A percentile compares a stretch with the other conserved stretches of the same genome.
These are phyloP conservation scores for Arge pagana DNA, from an alignment of 2,888 invertebrate genomes.

Conservation along the genomic window DNA sequence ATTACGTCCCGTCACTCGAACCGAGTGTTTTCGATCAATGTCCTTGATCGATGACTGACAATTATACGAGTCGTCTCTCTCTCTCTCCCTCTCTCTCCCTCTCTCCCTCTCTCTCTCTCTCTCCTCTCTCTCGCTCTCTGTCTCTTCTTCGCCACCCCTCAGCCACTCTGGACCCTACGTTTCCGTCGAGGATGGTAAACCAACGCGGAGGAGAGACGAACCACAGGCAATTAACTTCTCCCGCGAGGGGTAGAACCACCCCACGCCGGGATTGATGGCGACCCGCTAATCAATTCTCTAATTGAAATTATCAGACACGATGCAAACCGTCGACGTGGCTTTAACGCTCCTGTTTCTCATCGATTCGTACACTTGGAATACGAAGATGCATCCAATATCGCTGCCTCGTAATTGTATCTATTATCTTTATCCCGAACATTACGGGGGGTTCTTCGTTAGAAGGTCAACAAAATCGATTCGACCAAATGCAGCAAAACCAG, in stretches of 20 bases:
- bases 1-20: conserved; percentile 14
- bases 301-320: conserved; percentile 23
- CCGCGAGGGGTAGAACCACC: neutral
- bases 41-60: conserved; percentile 24
- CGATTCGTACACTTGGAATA: no score
- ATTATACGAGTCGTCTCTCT: conserved; percentile 16
- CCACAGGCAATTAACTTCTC: conserved; percentile 23
- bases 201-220: conserved; percentile 6
- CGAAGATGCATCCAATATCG: no score
- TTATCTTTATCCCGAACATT: no score
- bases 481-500: no score
- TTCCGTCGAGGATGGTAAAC: conserved; percentile 13
- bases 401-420: no score
- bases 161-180: conserved; percentile 11
- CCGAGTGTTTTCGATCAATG: conserved; percentile 19
- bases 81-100: no score
- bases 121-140: no score
- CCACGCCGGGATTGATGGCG: conserved; percentile 21
- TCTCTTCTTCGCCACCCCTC: conserved; percentile 11
- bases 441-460: no score
- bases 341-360: no score
- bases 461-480: no score
- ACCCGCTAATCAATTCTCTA: conserved; percentile 24
- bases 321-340: no score
- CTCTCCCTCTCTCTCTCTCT: no score